Evolutionary conservation across 2,797 vertebrate genomes (phyloP).

Genomic region (Pipistrellus kuhlii): DNA sequence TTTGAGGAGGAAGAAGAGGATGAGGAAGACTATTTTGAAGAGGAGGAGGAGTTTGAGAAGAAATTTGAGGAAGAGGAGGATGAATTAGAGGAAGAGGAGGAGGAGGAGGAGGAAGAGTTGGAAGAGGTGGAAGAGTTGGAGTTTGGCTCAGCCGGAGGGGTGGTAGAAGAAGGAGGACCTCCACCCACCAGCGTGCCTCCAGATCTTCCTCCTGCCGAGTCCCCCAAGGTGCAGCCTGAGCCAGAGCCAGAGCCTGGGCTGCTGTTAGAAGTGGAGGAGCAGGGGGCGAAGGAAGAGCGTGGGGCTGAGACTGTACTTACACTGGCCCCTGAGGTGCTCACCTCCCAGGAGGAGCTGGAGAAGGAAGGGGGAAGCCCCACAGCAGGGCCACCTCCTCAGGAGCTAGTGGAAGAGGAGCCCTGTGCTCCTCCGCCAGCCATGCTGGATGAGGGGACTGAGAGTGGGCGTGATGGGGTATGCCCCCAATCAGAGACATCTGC

Average conservation of each 20-base stretch:
- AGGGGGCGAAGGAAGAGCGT: neutral
- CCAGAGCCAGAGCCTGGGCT: constrained; percentile 66
- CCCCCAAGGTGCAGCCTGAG: constrained; percentile 9
- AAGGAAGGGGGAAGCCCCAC: neutral
- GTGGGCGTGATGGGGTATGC: neutral
- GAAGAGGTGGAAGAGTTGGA: constrained; percentile 89
- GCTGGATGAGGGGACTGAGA: constrained; percentile 63
- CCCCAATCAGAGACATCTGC: constrained; percentile 58
- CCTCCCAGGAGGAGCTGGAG: constrained; percentile 63
- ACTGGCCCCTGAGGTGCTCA: constrained; percentile 50
- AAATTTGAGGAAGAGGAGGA: constrained; percentile 89
- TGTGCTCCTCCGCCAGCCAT: constrained; percentile 66
- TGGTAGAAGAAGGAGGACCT: constrained; percentile 83
- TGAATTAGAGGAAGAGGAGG: constrained; percentile 83
- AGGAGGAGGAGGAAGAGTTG: constrained; percentile 85
- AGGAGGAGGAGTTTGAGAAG: constrained; percentile 90
- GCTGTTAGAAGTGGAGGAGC: constrained; percentile 78
- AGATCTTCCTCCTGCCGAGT: constrained; percentile 60
- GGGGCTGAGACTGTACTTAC: neutral
- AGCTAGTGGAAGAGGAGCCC: constrained; percentile 69
- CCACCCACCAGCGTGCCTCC: constrained; percentile 67
- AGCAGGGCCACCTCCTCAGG: neutral
- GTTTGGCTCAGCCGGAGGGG: constrained; percentile 88
- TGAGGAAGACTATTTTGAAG: constrained; percentile 85
- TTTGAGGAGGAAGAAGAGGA: constrained; percentile 88